Conservation (phyloP, 2,797 vertebrate genomes). For the Oophaga sylvatica region DNA sequence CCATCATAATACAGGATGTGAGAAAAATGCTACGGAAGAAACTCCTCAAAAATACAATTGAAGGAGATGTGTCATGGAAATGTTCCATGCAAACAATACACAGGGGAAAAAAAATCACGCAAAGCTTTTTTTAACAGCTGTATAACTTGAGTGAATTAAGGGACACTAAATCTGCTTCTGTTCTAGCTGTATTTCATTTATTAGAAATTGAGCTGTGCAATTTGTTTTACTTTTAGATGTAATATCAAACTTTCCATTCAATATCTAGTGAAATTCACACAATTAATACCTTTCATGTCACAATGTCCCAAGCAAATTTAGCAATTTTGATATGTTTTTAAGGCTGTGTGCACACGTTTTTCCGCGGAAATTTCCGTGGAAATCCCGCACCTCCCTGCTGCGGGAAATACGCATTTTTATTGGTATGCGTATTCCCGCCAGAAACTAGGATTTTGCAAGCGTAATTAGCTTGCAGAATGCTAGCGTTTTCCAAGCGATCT, state of each 20-base stretch:
- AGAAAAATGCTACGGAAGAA: slow-evolving; percentile 37
- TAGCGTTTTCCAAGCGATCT: too few relatives aligned
- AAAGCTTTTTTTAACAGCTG: background rate
- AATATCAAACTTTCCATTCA: background rate
- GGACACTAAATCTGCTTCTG: background rate
- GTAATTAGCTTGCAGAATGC: too few relatives aligned
- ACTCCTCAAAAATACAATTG: slow-evolving; percentile 29
- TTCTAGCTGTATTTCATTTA: background rate
- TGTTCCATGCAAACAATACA: background rate
- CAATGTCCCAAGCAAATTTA: too few relatives aligned
- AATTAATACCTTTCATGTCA: background rate
- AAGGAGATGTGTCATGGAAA: slow-evolving; percentile 35
- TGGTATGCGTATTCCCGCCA: too few relatives aligned
- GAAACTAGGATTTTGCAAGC: too few relatives aligned
- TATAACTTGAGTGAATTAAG: background rate
- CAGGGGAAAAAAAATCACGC: background rate
- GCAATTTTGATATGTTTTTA: too few relatives aligned
- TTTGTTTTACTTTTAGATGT: background rate
- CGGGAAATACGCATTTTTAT: too few relatives aligned
- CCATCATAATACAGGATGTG: slow-evolving; percentile 19
- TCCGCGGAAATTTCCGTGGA: too few relatives aligned
- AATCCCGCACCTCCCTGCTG: too few relatives aligned
- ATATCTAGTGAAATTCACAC: background rate
- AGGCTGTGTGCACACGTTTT: too few relatives aligned
- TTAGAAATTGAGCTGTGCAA: background rate